Percentiles rank a stretch among this genome's conserved stretches.
These are phyloP conservation scores for Drosophila mojavensis DNA, from an alignment of 1,140 invertebrate genomes.

Conservation along the genomic window DNA sequence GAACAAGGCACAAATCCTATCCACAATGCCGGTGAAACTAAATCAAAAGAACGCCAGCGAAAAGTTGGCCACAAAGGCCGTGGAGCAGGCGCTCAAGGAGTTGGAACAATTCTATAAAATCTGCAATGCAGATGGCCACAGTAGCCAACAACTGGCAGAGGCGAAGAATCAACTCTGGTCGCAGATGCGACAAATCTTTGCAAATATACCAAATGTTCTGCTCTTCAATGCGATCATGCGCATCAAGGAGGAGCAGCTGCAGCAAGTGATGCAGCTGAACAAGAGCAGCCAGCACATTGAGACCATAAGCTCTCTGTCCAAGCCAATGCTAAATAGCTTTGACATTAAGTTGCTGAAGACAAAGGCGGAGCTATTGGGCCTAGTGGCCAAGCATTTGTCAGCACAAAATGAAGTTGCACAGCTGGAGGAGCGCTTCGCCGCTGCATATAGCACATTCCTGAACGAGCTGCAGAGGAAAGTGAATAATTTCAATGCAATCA, in stretches of 20 bases:
- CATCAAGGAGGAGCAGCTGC: slow-evolving; percentile 72
- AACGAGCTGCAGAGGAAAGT: slow-evolving; percentile 69
- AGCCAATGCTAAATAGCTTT: slow-evolving; percentile 53
- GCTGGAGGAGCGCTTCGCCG: slow-evolving; percentile 59
- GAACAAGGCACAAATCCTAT: slow-evolving; percentile 57
- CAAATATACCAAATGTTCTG: slow-evolving; percentile 64
- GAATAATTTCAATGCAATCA: slow-evolving; percentile 61
- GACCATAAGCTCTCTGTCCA: slow-evolving; percentile 2
- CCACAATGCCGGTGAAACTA: slow-evolving; percentile 66
- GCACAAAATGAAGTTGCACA: slow-evolving; percentile 54
- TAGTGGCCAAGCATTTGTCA: slow-evolving; percentile 58
- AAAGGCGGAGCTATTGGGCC: slow-evolving; percentile 60
- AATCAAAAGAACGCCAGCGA: slow-evolving; percentile 68
- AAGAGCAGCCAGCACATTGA: slow-evolving; percentile 8
- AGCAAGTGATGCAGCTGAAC: slow-evolving; percentile 64
- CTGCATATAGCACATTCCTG: slow-evolving; percentile 57
- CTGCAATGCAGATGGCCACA: slow-evolving; percentile 37
- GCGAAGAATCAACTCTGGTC: slow-evolving; percentile 65
- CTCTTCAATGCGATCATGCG: slow-evolving; percentile 70
- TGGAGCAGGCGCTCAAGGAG: slow-evolving; percentile 70
- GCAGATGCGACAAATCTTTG: slow-evolving; percentile 67
- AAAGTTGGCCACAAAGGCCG: slow-evolving; percentile 48
- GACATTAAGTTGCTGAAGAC: slow-evolving; percentile 72
- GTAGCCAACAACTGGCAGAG: slow-evolving; percentile 37
- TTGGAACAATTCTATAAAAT: slow-evolving; percentile 67